Evolutionary conservation across 2,797 vertebrate genomes (phyloP).

Genomic region (Gallirallus australis): DNA sequence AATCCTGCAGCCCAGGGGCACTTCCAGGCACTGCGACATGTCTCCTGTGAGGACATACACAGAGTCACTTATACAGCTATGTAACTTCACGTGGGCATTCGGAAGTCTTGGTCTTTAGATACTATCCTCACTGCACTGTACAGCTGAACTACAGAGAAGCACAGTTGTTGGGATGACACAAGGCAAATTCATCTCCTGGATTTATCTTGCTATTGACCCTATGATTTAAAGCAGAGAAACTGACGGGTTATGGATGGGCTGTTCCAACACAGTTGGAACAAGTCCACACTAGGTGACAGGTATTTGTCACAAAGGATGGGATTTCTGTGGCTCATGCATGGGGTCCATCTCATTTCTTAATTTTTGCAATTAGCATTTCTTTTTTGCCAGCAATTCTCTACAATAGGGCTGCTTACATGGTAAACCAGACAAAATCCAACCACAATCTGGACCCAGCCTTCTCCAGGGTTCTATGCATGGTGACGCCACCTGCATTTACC

Average conservation of each 20-base stretch:
- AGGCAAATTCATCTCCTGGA: constrained; percentile 13
- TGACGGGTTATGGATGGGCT: background rate
- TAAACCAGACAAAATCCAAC: background rate
- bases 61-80: background rate
- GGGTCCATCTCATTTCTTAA: background rate
- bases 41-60: fast-evolving
- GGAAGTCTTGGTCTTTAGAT: background rate
- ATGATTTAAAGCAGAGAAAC: background rate
- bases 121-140: background rate
- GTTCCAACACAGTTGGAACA: background rate
- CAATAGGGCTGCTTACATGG: background rate
- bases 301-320: background rate
- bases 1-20: background rate
- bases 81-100: background rate
- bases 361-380: background rate
- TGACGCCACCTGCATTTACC: background rate
- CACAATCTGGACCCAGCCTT: background rate
- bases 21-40: fast-evolving
- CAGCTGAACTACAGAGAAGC: constrained; percentile 10
- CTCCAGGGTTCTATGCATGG: background rate
- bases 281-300: background rate
- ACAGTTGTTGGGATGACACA: background rate
- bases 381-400: background rate
- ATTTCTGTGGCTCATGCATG: background rate
- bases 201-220: background rate